Conservation (phyloP, 2,113 vertebrate genomes). For the Pogona vitticeps region DNA sequence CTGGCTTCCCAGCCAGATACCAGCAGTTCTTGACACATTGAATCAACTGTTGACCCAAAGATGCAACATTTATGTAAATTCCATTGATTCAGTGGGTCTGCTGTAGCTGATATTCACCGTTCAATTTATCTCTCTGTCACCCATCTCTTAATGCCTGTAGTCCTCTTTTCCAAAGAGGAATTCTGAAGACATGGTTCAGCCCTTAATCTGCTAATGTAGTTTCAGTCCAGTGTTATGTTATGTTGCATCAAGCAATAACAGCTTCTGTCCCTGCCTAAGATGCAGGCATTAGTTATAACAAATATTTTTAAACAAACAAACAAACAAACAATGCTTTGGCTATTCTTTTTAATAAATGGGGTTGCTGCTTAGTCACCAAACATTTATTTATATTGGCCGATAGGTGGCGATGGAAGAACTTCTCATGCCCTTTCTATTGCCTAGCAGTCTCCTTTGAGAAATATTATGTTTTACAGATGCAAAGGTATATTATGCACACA, state of each 20-base stretch:
- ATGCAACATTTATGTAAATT: too few relatives aligned
- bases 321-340: not conserved
- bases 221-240: not conserved
- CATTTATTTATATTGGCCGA: conserved; percentile 53
- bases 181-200: not conserved
- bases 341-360: conserved; percentile 7
- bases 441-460: not conserved
- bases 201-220: not conserved
- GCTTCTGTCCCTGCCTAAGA: not conserved
- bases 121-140: too few relatives aligned
- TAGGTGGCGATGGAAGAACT: conserved; percentile 71
- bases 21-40: too few relatives aligned
- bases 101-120: not conserved
- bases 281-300: too few relatives aligned
- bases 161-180: not conserved
- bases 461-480: conserved; percentile 39
- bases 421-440: conserved; percentile 44
- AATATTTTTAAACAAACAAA: too few relatives aligned
- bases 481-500: conserved; percentile 33
- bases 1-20: not conserved
- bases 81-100: not conserved
- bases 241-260: not conserved
- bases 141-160: too few relatives aligned
- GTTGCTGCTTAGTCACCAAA: not conserved
- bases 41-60: too few relatives aligned